Evolutionary conservation across 2,113 vertebrate species (phyloP), one percentile per base, ranked within the genome.

Genomic region (Gambusia affinis): DNA sequence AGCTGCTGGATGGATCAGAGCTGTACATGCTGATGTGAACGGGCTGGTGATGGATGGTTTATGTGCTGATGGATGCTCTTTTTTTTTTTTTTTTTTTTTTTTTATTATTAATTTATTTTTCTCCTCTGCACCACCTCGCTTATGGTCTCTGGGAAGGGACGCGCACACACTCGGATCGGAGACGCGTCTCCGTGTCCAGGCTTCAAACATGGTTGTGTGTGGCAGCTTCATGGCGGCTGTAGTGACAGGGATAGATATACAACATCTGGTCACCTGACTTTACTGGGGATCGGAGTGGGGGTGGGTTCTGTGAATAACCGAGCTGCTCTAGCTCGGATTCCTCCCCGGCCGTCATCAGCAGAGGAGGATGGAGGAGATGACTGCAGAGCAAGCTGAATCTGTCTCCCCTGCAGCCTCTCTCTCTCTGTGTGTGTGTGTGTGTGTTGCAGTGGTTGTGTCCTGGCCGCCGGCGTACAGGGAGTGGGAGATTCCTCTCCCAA

Each of bases 201-300:
- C 69, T 76, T 63, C 62, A 82, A n/a, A 88, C 87, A 87, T 85
- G 88, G 81, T 79, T 80, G 85, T 84, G 90, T 88, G 85, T 35
- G 80, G 85, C 80, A 54, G 86, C 79, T 92, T 91, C 86, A 91
- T 90, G 91, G 91, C 85, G 83, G 87, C 85, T 71, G 80, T 85
- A 84, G 85, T 91, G 87, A 90, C 90, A 87, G 84, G 72, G 87
- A 93, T 86, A 93, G 91, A 92, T 88, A 87, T 93, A 92, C 89
- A 91, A 92, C 91, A 91, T 92, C 91, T 93, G 89, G 91, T 93
- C 92, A 93, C 91, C 92, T 93, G 91, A 93, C 91, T 91, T 89
- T 84, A 82, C 73, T 86, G 85, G 90, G 86, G 90, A 86, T 89
- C 66, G 51, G 83, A 84, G 77, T 87, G 91, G 88, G 89, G 90